phyloP scores from a whole-genome alignment of 2,888 invertebrate species.

The Atrina japonica region DNA sequence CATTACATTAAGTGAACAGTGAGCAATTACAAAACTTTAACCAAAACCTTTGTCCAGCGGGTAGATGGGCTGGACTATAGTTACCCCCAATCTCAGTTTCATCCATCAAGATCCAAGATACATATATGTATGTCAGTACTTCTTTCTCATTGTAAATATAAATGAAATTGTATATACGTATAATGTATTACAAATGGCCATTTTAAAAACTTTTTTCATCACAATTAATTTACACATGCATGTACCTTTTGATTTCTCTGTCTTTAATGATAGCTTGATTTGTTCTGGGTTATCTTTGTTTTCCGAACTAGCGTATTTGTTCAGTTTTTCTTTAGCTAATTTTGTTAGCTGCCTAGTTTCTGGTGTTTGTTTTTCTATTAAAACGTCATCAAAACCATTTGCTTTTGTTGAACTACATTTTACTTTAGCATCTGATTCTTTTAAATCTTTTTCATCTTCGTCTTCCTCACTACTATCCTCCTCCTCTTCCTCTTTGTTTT shows the following conservation, averaged over 20 bases:
- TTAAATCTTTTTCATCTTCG: constrained; percentile 33
- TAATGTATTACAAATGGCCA: no score
- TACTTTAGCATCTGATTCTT: neutral
- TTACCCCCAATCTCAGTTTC: no score
- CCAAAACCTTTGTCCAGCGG: no score
- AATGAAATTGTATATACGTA: no score
- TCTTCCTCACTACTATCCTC: constrained; percentile 45
- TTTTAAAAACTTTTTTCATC: no score
- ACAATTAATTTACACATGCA: no score
- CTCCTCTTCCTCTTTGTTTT: constrained; percentile 20
- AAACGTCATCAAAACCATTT: constrained; percentile 44
- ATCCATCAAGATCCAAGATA: no score
- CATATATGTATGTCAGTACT: no score
- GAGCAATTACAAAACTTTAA: no score
- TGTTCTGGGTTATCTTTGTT: constrained; percentile 46
- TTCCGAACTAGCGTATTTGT: constrained; percentile 55
- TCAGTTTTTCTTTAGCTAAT: constrained; percentile 55
- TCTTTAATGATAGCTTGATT: constrained; percentile 15
- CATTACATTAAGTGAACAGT: no score
- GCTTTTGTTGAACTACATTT: constrained; percentile 16
- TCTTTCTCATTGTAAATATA: no score
- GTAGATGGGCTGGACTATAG: no score
- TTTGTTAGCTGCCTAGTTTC: constrained; percentile 42
- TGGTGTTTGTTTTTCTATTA: constrained; percentile 43
- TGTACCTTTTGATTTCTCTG: constrained; percentile 14